Percentiles rank a stretch among this genome's conserved stretches.
phyloP scores from a whole-genome alignment of 2,797 vertebrate genomes.

The Ispidina picta region DNA sequence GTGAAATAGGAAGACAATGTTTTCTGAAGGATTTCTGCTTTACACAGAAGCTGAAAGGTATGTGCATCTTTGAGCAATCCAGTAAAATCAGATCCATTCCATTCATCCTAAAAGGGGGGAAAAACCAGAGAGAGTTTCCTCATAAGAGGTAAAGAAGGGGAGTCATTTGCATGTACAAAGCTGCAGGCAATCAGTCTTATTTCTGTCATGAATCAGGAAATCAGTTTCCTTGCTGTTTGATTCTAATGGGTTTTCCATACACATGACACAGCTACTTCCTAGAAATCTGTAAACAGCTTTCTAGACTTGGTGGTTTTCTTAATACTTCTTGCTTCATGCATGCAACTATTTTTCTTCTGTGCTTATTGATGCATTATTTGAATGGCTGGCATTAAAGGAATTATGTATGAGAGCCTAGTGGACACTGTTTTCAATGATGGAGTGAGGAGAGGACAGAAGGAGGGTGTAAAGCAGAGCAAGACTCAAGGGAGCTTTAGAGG shows the following conservation, averaged over 20 bases:
- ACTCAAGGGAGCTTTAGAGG: background rate
- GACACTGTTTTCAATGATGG: background rate
- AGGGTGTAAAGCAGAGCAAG: background rate
- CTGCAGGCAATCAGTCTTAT: background rate
- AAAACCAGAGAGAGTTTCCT: fast-evolving
- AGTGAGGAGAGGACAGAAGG: background rate
- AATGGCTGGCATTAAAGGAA: background rate
- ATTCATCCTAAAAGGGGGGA: background rate
- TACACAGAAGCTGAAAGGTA: background rate
- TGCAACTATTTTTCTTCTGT: background rate
- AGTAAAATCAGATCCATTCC: background rate
- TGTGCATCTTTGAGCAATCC: background rate
- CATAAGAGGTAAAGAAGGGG: background rate
- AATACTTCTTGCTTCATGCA: background rate
- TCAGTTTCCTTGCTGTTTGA: background rate
- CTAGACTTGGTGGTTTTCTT: background rate
- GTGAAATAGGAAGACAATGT: background rate
- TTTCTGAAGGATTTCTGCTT: background rate
- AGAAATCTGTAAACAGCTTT: background rate
- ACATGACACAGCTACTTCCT: background rate
- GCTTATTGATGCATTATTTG: background rate
- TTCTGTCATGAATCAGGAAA: background rate
- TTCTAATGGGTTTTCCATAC: background rate
- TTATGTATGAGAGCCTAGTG: background rate
- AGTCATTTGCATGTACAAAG: background rate